A percentile compares a stretch with the other conserved stretches of the same genome.
These are phyloP conservation scores for Falcunculus frontatus DNA, from an alignment of 2,113 vertebrate species.

Conservation along the genomic window DNA sequence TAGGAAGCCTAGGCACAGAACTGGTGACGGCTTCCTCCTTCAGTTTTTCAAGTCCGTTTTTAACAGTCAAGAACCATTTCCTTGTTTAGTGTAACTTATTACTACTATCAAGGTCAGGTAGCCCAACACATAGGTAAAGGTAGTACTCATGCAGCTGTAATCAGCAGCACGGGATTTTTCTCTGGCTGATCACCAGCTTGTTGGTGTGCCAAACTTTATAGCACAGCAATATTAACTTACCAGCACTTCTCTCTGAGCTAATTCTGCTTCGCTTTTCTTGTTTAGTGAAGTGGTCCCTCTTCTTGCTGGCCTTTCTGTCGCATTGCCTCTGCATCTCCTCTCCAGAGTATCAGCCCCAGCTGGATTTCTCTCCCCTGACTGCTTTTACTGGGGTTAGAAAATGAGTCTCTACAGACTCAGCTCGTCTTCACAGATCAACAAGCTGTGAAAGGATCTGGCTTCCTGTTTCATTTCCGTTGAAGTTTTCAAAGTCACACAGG, in stretches of 20 bases:
- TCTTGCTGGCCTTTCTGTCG: background rate
- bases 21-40: background rate
- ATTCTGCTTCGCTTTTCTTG: background rate
- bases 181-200: background rate
- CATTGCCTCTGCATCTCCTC: background rate
- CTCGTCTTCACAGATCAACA: background rate
- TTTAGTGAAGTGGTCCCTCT: background rate
- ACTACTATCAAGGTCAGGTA: background rate
- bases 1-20: background rate
- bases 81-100: background rate
- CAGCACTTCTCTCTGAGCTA: background rate
- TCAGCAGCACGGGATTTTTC: background rate
- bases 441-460: constrained; percentile 15
- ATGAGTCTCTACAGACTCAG: background rate
- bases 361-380: background rate
- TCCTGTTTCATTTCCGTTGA: constrained; percentile 59
- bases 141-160: background rate
- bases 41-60: background rate
- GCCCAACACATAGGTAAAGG: background rate
- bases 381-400: background rate
- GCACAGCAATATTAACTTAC: background rate
- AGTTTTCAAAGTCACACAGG: background rate
- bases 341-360: background rate
- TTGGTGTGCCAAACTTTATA: background rate
- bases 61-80: background rate